Percentiles rank a stretch among this genome's conserved stretches.
phyloP scores from a whole-genome alignment of 1,140 invertebrate genomes.

The Caenorhabditis remanei region DNA sequence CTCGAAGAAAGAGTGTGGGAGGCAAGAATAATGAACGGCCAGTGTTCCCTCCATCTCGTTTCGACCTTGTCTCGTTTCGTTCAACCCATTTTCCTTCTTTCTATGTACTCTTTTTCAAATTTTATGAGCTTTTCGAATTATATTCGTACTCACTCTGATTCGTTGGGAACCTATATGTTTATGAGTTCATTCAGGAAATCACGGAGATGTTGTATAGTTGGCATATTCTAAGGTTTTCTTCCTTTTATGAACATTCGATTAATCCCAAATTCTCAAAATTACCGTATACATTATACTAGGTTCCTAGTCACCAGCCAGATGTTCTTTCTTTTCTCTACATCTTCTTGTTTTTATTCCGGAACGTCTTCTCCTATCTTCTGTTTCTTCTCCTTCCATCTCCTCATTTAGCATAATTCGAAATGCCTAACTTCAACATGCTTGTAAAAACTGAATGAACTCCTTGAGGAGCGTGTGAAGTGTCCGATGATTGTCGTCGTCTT shows the following conservation, averaged over 20 bases:
- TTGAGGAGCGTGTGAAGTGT: conserved; percentile 51
- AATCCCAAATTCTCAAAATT: no score
- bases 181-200: no score
- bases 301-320: background rate
- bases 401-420: conserved; percentile 14
- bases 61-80: background rate
- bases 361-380: background rate
- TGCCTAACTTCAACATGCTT: background rate
- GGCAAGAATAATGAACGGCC: conserved; percentile 42
- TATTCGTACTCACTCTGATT: background rate
- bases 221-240: no score
- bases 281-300: no score
- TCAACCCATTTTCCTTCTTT: conserved; percentile 7
- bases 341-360: no score
- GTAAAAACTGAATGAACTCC: conserved; percentile 51
- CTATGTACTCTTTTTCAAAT: background rate
- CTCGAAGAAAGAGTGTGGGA: conserved; percentile 38
- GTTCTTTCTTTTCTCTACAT: no score
- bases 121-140: conserved; percentile 32
- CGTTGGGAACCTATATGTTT: no score
- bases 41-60: conserved; percentile 23
- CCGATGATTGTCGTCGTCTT: conserved; percentile 47
- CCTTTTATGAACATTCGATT: no score
- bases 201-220: no score
- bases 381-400: background rate